A percentile compares a stretch with the other conserved stretches of the same genome.
These are phyloP conservation scores for Dendronephthya gigantea DNA, from an alignment of 64 coral and sea anemone species.

Conservation along the genomic window DNA sequence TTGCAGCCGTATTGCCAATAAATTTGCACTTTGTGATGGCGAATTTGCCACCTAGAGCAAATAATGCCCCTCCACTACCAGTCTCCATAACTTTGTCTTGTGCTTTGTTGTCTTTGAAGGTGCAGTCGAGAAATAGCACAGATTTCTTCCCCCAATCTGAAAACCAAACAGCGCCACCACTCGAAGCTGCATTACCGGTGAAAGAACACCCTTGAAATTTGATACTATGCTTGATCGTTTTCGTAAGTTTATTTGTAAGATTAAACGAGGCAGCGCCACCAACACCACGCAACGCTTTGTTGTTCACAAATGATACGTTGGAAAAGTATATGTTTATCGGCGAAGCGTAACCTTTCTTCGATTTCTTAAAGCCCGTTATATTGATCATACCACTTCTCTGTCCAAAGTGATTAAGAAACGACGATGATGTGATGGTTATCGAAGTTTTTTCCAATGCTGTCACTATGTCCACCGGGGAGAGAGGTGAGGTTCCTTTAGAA, in stretches of 20 bases:
- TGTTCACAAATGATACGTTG: not conserved
- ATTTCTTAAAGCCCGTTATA: not conserved
- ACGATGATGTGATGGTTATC: not conserved
- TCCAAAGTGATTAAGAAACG: not conserved
- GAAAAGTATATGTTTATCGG: not conserved
- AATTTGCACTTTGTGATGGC: not conserved
- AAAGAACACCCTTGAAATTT: not conserved
- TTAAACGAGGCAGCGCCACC: not conserved
- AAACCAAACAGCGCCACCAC: not conserved
- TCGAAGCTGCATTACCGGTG: not conserved
- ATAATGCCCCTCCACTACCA: not conserved
- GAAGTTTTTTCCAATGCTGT: not conserved
- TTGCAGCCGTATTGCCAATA: not conserved
- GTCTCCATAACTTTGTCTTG: not conserved
- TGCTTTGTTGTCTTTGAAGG: not conserved
- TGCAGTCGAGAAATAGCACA: not conserved
- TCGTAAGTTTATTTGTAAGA: not conserved
- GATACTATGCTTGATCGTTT: not conserved
- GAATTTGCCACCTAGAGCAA: not conserved
- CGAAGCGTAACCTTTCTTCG: not conserved
- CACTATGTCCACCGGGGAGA: not conserved
- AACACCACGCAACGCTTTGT: not conserved
- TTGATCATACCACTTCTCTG: not conserved
- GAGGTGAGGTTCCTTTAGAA: not conserved
- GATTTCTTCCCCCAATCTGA: not conserved